These are phyloP conservation scores for Macrocentrus cingulum DNA, from an alignment of 1,140 invertebrate species.

Conservation along the genomic window DNA sequence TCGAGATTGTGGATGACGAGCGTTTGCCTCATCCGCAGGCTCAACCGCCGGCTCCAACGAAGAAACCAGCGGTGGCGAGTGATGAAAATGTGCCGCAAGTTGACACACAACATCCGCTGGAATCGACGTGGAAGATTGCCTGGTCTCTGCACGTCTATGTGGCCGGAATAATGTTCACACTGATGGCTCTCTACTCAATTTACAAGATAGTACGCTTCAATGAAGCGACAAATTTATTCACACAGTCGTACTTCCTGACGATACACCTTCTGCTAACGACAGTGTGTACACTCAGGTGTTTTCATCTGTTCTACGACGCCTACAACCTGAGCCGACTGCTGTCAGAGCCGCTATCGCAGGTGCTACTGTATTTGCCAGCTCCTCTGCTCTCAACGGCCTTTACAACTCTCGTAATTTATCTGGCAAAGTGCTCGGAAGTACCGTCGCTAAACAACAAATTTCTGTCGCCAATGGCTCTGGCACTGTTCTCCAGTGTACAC, in stretches of 20 bases:
- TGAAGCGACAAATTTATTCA: slow-evolving; percentile 76
- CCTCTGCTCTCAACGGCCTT: slow-evolving; percentile 84
- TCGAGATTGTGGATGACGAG: slow-evolving; percentile 50
- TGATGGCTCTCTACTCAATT: slow-evolving; percentile 79
- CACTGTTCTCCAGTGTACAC: slow-evolving; percentile 73
- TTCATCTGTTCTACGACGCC: slow-evolving; percentile 86
- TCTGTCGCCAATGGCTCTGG: slow-evolving; percentile 73
- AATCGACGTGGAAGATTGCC: slow-evolving; percentile 72
- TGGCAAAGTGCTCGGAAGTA: slow-evolving; percentile 70
- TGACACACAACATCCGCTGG: slow-evolving; percentile 41
- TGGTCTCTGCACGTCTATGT: slow-evolving; percentile 89
- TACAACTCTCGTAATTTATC: slow-evolving; percentile 79
- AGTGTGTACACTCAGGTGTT: slow-evolving; percentile 78
- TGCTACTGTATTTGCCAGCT: slow-evolving; percentile 80
- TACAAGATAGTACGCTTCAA: slow-evolving; percentile 80
- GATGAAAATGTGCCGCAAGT: slow-evolving; percentile 37
- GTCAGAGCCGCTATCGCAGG: slow-evolving; percentile 75
- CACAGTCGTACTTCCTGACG: slow-evolving; percentile 81
- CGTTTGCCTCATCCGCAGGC: slow-evolving; percentile 47
- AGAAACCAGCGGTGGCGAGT: slow-evolving; percentile 30
- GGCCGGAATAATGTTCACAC: slow-evolving; percentile 77
- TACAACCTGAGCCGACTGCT: slow-evolving; percentile 81
- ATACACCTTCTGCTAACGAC: slow-evolving; percentile 78
- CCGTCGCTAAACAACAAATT: slow-evolving; percentile 62
- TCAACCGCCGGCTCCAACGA: slow-evolving; percentile 47